Percentiles rank a stretch among this genome's conserved stretches.
These are phyloP conservation scores for Holacanthus passer DNA, from an alignment of 2,113 vertebrate species.

Conservation along the genomic window DNA sequence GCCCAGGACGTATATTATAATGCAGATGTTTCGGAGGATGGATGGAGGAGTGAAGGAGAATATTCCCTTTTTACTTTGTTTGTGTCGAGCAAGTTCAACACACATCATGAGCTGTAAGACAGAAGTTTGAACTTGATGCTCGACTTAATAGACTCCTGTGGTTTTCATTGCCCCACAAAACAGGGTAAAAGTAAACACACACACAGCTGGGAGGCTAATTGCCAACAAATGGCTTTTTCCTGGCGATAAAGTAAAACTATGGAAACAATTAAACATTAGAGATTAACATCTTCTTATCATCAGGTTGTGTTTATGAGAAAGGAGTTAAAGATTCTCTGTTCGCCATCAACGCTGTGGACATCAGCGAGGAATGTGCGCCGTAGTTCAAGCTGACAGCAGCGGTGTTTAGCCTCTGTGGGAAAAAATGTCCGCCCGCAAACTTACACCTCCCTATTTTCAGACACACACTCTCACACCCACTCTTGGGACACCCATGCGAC, in stretches of 20 bases:
- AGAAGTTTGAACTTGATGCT: constrained; percentile 21
- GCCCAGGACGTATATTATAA: constrained; percentile 11
- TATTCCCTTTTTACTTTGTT: background rate
- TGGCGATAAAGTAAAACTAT: background rate
- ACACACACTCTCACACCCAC: constrained; percentile 33
- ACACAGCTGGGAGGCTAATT: constrained; percentile 57
- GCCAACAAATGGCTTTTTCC: constrained; percentile 43
- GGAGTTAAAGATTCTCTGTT: constrained; percentile 6
- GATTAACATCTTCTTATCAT: constrained; percentile 28
- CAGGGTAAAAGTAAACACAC: constrained; percentile 40
- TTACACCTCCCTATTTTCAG: constrained; percentile 75
- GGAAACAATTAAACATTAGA: too few relatives aligned
- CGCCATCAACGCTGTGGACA: constrained; percentile 42
- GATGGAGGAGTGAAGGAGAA: background rate
- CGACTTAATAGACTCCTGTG: constrained; percentile 36
- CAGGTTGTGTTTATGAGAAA: constrained; percentile 18
- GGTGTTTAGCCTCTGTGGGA: constrained; percentile 62
- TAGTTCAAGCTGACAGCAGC: constrained; percentile 31
- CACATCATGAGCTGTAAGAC: constrained; percentile 12
- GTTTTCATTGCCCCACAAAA: constrained; percentile 58
- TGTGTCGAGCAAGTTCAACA: background rate
- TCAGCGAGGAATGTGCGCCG: constrained; percentile 48
- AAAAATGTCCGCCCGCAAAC: constrained; percentile 55
- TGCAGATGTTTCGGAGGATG: constrained; percentile 28
- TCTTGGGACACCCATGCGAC: constrained; percentile 57